These are phyloP conservation scores for Cephalopterus ornatus DNA, from an alignment of 2,113 vertebrate species.

Conservation along the genomic window DNA sequence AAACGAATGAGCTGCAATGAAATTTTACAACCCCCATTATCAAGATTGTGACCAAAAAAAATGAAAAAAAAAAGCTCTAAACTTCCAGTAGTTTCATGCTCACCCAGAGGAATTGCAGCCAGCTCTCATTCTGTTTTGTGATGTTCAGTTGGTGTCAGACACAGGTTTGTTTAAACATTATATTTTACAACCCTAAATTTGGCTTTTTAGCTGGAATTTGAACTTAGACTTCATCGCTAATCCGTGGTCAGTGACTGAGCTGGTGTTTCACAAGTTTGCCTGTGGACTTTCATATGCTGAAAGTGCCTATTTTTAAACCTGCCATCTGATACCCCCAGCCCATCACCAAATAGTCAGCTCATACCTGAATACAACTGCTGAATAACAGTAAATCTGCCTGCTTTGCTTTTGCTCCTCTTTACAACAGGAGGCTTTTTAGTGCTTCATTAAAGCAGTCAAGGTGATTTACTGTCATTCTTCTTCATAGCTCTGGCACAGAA, in stretches of 20 bases:
- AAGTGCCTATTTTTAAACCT: constrained; percentile 13
- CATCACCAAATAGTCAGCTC: not conserved
- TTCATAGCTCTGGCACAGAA: not conserved
- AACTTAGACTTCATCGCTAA: constrained; percentile 20
- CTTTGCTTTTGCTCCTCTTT: not conserved
- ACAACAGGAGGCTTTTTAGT: not conserved
- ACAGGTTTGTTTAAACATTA: constrained; percentile 24
- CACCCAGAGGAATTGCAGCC: not conserved
- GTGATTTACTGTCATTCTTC: not conserved
- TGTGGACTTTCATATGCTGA: not conserved
- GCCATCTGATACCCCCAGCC: not conserved
- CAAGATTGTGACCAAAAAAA: constrained; percentile 7
- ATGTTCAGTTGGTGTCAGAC: not conserved
- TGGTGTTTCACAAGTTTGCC: not conserved
- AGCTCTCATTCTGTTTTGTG: not conserved
- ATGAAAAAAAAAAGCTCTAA: not conserved
- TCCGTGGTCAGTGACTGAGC: not conserved
- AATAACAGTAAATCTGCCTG: not conserved
- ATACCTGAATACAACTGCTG: not conserved
- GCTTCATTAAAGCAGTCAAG: not conserved
- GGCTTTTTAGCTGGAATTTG: constrained; percentile 30
- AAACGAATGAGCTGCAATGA: constrained; percentile 40
- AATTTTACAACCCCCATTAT: constrained; percentile 49
- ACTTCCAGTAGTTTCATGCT: not conserved
- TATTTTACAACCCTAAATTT: not conserved